Evolutionary conservation across 2,113 vertebrate genomes (phyloP), one percentile per base, ranked within the genome.

Genomic region (Sphaerodactylus townsendi): DNA sequence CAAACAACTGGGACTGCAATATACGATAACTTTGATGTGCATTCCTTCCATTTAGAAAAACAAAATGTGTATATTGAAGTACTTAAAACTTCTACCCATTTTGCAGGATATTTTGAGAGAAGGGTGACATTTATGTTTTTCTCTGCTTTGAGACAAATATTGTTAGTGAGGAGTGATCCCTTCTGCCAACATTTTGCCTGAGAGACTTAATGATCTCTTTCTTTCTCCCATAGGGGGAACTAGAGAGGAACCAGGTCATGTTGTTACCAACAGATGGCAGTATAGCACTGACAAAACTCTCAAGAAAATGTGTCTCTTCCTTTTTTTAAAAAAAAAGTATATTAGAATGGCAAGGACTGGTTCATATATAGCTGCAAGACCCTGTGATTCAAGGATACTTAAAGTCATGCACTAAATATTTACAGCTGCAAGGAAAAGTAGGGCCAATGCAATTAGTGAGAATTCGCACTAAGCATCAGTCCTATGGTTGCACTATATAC

Each of bases 221-320:
- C 37, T 19, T 81, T 33, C 10, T 33, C 37, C 68, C 69, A 82
- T 41, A 59, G 53, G 68, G 70, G 37, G 37, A 77, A 72, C 80
- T 59, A 72, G 17, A 72, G 50, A 71, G 70, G 56, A 21, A 9
- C 6, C 44, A 10, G 17, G 8, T 39, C 15, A 62, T 50, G 56
- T 48, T 69, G 48, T n/a, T 79, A 35, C 78, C 78, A 79, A 48
- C 23, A 79, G 78, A 68, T 79, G 78, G 64, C 64, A 79, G 64
- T 50, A 48, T 6, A 79, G 30, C 64, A 68, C 44, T 50, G 44
- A 13, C 41, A 48, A 79, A 79, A 66, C 28, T 79, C 6, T 3
- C 50, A 37, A 35, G 10, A 10, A 69, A 68, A 19, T 15, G 66
- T 69, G 33, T 59, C 5, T 48, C 64, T 48, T 48, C 62, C 19